These are phyloP conservation scores for Lasioglossum lativentre DNA, from an alignment of 2,888 invertebrate genomes.

Conservation along the genomic window DNA sequence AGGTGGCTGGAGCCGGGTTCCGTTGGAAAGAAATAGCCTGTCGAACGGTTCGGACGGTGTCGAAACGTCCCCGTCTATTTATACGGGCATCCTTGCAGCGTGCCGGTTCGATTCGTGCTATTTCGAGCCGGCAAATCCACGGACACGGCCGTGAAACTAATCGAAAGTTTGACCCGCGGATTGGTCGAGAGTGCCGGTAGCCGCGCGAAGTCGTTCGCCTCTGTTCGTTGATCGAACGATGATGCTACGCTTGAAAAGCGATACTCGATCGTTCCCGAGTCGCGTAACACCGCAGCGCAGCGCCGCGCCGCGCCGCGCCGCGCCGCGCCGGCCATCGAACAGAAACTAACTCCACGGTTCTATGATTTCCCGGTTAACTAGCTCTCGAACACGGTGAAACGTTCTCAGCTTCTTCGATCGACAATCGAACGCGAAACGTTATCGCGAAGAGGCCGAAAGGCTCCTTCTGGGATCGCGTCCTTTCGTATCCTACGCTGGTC, in stretches of 20 bases:
- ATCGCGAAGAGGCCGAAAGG: not conserved
- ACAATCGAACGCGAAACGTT: not conserved
- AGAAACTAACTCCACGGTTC: too few species aligned
- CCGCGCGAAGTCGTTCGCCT: not conserved
- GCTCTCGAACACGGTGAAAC: not conserved
- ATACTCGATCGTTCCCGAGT: not conserved
- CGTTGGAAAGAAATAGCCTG: not conserved
- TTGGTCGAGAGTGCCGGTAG: not conserved
- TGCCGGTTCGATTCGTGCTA: slow-evolving; percentile 47
- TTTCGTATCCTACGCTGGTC: slow-evolving; percentile 20
- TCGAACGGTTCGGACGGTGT: not conserved
- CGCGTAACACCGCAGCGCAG: too few species aligned
- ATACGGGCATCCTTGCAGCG: slow-evolving; percentile 44
- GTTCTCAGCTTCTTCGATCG: not conserved
- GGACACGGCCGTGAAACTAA: slow-evolving; percentile 35
- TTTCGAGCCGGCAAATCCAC: slow-evolving; percentile 42
- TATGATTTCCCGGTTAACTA: not conserved
- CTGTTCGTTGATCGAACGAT: not conserved
- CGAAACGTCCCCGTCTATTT: slow-evolving; percentile 44
- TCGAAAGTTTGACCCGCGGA: slow-evolving; percentile 38
- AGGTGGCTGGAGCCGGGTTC: not conserved
- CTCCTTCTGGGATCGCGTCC: not conserved
- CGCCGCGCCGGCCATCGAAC: too few species aligned
- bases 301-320: too few species aligned
- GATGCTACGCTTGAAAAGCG: not conserved